These are phyloP conservation scores for Paratrypauchen microcephalus DNA, from an alignment of 2,797 vertebrate genomes.

Conservation along the genomic window DNA sequence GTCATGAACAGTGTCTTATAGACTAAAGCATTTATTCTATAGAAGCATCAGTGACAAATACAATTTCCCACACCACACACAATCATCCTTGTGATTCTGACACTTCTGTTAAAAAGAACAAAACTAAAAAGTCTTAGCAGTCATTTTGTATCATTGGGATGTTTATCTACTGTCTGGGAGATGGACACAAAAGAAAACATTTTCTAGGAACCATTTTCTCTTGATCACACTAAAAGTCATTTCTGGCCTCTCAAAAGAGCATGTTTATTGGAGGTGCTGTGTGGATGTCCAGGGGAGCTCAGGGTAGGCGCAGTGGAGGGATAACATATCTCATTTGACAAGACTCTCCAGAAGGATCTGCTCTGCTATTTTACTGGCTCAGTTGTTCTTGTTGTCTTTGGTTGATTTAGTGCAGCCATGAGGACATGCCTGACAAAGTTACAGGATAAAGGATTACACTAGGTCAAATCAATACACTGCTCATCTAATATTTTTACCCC, in stretches of 20 bases:
- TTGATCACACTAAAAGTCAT: background rate
- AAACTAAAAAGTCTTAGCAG: background rate
- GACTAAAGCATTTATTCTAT: background rate
- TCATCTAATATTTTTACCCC: slow-evolving; percentile 6
- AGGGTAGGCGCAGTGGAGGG: slow-evolving; percentile 5
- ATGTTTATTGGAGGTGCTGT: slow-evolving; percentile 16
- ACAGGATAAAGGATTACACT: slow-evolving; percentile 14
- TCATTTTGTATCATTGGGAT: background rate
- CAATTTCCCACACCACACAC: background rate
- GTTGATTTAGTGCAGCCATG: slow-evolving; percentile 20
- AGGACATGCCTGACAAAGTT: slow-evolving; percentile 18
- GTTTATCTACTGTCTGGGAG: slow-evolving; percentile 4
- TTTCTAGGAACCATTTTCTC: background rate
- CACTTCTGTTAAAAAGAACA: background rate
- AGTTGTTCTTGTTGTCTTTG: slow-evolving; percentile 23
- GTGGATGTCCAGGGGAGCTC: slow-evolving; percentile 12
- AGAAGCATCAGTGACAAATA: background rate
- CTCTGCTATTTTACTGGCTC: slow-evolving; percentile 21
- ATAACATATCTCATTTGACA: slow-evolving; percentile 18
- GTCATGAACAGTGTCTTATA: background rate
- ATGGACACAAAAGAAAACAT: background rate
- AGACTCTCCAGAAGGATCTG: slow-evolving; percentile 15
- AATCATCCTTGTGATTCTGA: slow-evolving; percentile 2
- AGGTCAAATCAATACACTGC: slow-evolving; percentile 30
- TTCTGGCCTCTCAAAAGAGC: slow-evolving; percentile 3